Evolutionary conservation across 2,113 vertebrate genomes (phyloP), one percentile per base, ranked within the genome.

Genomic region (Scomber scombrus): DNA sequence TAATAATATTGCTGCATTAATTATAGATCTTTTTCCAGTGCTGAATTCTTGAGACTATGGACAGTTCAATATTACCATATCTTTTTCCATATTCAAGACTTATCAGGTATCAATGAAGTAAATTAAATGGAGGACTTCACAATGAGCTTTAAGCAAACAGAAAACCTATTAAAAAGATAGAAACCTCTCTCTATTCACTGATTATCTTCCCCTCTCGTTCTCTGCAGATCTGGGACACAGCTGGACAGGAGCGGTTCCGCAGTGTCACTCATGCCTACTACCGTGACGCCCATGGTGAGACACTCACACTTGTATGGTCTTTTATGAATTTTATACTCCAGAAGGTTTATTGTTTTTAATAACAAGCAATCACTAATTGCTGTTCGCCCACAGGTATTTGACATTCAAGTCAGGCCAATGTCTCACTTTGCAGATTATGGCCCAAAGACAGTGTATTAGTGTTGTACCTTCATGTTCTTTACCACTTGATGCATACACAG

Each of bases 241-340:
- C 97, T 0, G 97, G 97, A 69, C 97, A 98, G 91, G 97, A 98
- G 87, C 91, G 97, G 3, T 97, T 97, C 89, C 95, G 96, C 54
- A 97, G 97, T 0, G 96, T 97, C 71, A 97, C 97, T 18, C 97
- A 98, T 0, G 96, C 97, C 47, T 97, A 98, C 89, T 98, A 97
- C 88, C 94, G 97, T 0, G 97, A 98, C 0, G 97, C 97, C 51
- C 94, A 98, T 0, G 97, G 97, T 98, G 91, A 97, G 95, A 74
- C 52, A 34, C 66, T 18, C 58, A n/a, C 61, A 71, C n/a, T 3
- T 16, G 43, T 31, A 31, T 52, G 52, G 34, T 29, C n/a, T 6
- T 60, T 15, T 65, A 5, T 19, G 18, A 46, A 18, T 52, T 3
- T 54, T 45, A 6, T 56, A 29, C 45, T 9, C 8, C 9, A 23